These are phyloP conservation scores for Mythimna pallens DNA, from an alignment of 2,888 invertebrate species.

Conservation along the genomic window DNA sequence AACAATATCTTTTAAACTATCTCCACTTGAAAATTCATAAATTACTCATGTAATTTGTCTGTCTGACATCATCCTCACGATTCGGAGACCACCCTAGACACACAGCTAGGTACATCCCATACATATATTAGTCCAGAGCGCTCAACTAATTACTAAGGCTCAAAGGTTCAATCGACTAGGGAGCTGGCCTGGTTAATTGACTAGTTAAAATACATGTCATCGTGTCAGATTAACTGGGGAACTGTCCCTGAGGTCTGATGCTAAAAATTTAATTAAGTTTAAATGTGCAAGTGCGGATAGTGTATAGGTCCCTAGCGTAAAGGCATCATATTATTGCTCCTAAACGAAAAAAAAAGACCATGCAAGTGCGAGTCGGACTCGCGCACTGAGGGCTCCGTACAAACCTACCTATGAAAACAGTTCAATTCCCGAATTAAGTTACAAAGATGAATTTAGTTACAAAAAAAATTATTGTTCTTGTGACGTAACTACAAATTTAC, in stretches of 20 bases:
- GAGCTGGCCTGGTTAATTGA: conserved; percentile 45
- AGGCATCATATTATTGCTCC: background rate
- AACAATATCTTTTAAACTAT: background rate
- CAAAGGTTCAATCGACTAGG: conserved; percentile 42
- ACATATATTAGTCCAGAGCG: conserved; percentile 29
- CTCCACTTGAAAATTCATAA: background rate
- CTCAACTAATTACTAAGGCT: conserved; percentile 44
- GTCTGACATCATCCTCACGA: conserved; percentile 6
- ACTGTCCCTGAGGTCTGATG: background rate
- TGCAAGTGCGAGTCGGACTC: no score
- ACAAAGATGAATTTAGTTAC: no score
- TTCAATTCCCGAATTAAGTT: no score
- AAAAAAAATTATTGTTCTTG: no score
- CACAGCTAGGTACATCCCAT: conserved; percentile 22
- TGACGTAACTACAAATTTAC: no score
- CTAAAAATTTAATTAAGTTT: conserved; percentile 28
- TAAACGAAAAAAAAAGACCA: background rate
- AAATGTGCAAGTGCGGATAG: background rate
- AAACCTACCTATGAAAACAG: no score
- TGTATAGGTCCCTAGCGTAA: background rate
- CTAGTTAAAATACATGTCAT: conserved; percentile 45
- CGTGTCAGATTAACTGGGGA: conserved; percentile 24
- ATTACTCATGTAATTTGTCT: conserved; percentile 25
- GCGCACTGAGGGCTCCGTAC: no score
- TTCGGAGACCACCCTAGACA: background rate